Conservation (phyloP, 2,797 vertebrate genomes). For the Lithobates sylvaticus region DNA sequence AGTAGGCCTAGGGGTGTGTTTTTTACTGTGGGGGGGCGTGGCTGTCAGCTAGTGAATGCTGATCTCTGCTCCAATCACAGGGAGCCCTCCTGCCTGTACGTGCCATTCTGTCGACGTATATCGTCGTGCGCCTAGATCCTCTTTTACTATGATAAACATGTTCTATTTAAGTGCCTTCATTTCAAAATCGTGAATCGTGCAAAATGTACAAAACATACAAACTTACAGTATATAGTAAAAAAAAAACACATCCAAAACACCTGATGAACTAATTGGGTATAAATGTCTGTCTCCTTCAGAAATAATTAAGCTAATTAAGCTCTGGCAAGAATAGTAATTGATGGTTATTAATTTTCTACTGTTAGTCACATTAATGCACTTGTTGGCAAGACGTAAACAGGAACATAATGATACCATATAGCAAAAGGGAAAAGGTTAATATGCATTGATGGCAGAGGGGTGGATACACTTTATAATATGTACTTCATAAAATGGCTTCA, state of each 20-base stretch:
- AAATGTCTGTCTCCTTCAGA: constrained; percentile 21
- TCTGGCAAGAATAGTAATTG: constrained; percentile 22
- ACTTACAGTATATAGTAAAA: background rate
- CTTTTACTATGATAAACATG: no score
- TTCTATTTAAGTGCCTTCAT: background rate
- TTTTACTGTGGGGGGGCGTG: no score
- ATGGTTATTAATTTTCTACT: constrained; percentile 11
- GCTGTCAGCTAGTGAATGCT: no score
- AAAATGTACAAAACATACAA: background rate
- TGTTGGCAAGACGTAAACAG: background rate
- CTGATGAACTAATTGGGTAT: background rate
- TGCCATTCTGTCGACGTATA: no score
- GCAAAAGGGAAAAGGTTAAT: background rate
- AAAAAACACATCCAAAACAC: background rate
- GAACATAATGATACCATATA: background rate
- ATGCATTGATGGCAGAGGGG: background rate
- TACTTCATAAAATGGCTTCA: background rate
- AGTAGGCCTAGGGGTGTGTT: no score
- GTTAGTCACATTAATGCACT: constrained; percentile 29
- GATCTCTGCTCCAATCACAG: no score
- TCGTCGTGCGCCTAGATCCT: no score
- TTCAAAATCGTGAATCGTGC: background rate
- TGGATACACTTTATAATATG: background rate
- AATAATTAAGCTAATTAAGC: constrained; percentile 28
- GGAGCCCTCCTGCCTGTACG: no score